Percentiles rank a stretch among this genome's conserved stretches.
Evolutionary conservation across 2,888 invertebrate species (phyloP).

Genomic region (Harpalus rufipes): DNA sequence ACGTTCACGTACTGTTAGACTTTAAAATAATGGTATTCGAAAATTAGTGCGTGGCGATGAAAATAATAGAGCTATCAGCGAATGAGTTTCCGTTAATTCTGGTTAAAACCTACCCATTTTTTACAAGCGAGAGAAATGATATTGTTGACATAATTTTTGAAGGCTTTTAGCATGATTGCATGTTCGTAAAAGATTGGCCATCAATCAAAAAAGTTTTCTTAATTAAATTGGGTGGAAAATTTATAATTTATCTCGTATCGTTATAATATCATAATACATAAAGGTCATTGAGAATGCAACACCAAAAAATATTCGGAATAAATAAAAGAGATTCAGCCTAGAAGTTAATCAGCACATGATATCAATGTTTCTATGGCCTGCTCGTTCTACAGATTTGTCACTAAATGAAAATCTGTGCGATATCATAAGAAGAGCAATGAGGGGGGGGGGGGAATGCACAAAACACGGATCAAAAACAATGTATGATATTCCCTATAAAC

Average conservation of each 20-base stretch:
- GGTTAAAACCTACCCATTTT: neutral
- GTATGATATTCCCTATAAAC: no score
- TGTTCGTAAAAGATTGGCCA: conserved; percentile 31
- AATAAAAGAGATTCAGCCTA: no score
- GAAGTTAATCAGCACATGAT: no score
- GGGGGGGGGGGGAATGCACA: no score
- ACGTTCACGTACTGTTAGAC: neutral
- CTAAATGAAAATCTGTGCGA: no score
- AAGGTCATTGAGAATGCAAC: no score
- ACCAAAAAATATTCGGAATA: no score
- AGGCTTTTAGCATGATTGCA: conserved; percentile 56
- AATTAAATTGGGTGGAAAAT: conserved; percentile 49
- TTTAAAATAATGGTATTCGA: neutral
- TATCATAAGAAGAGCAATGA: no score
- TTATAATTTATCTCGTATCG: conserved; percentile 45
- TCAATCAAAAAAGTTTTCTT: conserved; percentile 55
- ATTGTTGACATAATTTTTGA: conserved; percentile 51
- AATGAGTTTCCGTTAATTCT: conserved; percentile 16
- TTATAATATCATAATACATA: conserved; percentile 5
- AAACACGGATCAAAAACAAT: no score
- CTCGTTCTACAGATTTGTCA: no score
- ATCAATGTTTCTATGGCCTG: no score
- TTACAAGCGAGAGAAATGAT: conserved; percentile 36
- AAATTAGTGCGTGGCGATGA: neutral
- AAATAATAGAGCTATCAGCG: conserved; percentile 1